Conservation (phyloP, 2,888 invertebrate species). For the Drosophila neotestacea region DNA sequence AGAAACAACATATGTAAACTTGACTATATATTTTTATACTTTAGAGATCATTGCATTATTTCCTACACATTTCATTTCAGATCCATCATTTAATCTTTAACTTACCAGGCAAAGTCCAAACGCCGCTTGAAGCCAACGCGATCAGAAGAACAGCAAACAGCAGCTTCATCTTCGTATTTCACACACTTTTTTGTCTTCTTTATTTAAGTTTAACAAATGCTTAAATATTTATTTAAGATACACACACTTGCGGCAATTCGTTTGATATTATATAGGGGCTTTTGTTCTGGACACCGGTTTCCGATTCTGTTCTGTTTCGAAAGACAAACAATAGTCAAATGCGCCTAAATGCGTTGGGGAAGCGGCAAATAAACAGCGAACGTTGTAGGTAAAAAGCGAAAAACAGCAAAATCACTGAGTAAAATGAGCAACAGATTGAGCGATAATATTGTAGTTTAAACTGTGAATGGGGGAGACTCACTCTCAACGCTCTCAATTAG, state of each 20-base stretch:
- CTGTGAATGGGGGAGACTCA: slow-evolving; percentile 8
- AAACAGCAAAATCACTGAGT: slow-evolving; percentile 45
- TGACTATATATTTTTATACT: not conserved
- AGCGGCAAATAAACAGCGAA: slow-evolving; percentile 70
- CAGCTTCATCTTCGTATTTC: slow-evolving; percentile 78
- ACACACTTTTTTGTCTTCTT: slow-evolving; percentile 21
- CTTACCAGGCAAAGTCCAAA: slow-evolving; percentile 84
- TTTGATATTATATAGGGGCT: slow-evolving; percentile 21
- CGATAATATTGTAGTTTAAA: slow-evolving; percentile 12
- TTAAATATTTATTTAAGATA: slow-evolving; percentile 13
- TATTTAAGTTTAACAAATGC: slow-evolving; percentile 30
- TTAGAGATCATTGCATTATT: not conserved
- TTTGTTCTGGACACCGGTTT: slow-evolving; percentile 35
- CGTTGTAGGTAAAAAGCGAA: slow-evolving; percentile 13
- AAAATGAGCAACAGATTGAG: slow-evolving; percentile 53
- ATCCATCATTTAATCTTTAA: slow-evolving; percentile 27
- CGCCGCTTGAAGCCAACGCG: slow-evolving; percentile 78
- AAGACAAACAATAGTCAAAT: slow-evolving; percentile 78
- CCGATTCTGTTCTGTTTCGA: slow-evolving; percentile 62
- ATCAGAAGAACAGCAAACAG: slow-evolving; percentile 76
- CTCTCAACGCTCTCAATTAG: slow-evolving; percentile 57
- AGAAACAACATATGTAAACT: too few species aligned
- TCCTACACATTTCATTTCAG: not conserved
- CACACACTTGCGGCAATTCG: slow-evolving; percentile 28
- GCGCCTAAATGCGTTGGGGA: slow-evolving; percentile 76